Evolutionary conservation across 2,113 vertebrate genomes (phyloP), one percentile per base, ranked within the genome.

Genomic region (Takifugu flavidus): DNA sequence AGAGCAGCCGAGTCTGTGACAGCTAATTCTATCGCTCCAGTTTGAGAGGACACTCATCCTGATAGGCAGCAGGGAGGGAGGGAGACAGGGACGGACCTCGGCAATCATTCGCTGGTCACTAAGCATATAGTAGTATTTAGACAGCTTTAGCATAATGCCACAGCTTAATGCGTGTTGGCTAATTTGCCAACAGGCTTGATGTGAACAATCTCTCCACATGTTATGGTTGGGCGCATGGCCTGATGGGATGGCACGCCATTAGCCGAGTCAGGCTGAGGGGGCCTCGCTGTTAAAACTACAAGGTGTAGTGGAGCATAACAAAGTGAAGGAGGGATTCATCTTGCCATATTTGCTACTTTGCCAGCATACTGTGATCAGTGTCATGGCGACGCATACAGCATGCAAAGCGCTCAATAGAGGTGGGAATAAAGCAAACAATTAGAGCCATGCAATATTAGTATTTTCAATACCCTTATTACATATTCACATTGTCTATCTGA

Each of bases 381-480:
- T 53, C 59, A 65, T 10, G n/a, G 47, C 68, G 70, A 82, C 55
- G 78, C 53, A 53, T 56, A 75, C 42, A 46, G 13, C 13, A 14
- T n/a, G 45, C 45, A 67, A 78, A 73, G 61, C 74, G 70, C 84
- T 84, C 82, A 82, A 82, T 80, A 85, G 86, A 77, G 79, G 78
- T 63, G 72, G 76, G 82, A 66, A 76, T 70, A 84, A 70, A 78
- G 78, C 56, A 75, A 28, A 74, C 87, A 89, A 89, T 86, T 87
- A 88, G 71, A 84, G 74, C 77, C 70, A 73, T 73, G 82, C 81
- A 78, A 77, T 80, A 82, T 88, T 88, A 85, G 86, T 85, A 88
- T 90, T 88, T 90, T 89, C 89, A 90, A 91, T 77, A 82, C 76
- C 71, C 78, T 81, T 75, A 89, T 91, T 89, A 89, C 78, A 83